These are phyloP conservation scores for Corythornis madagascariensis DNA, from an alignment of 2,113 vertebrate genomes.

Conservation along the genomic window DNA sequence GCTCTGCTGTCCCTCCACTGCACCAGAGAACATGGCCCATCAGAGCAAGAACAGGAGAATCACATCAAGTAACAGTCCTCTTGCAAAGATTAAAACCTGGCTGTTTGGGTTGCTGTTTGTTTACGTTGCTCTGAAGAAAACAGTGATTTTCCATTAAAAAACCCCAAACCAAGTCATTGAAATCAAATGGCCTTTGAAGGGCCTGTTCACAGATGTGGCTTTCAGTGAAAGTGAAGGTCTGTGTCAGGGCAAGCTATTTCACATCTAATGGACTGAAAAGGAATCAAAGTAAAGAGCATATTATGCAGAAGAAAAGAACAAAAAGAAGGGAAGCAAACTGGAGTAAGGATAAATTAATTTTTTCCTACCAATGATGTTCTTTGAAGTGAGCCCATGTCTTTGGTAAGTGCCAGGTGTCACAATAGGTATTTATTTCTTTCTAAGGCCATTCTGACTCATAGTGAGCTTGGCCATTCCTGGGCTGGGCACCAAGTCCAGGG, in stretches of 20 bases:
- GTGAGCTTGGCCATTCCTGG: neutral
- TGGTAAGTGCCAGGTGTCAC: neutral
- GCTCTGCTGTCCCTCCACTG: neutral
- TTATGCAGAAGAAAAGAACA: neutral
- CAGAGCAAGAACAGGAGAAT: neutral
- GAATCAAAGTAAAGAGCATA: neutral
- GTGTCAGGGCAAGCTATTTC: neutral
- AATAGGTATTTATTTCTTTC: neutral
- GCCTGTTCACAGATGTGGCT: neutral
- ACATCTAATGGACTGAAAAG: neutral
- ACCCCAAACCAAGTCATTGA: neutral
- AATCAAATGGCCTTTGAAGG: neutral
- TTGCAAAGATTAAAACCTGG: neutral
- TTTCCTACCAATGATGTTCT: neutral
- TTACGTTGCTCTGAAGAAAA: neutral
- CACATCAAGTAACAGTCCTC: rapidly evolving
- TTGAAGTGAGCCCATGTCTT: neutral
- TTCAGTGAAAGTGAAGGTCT: neutral
- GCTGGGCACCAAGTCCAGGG: neutral
- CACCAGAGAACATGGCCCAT: neutral
- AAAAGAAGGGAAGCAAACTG: neutral
- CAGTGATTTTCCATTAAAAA: neutral
- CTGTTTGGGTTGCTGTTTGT: neutral
- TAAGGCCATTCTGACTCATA: neutral
- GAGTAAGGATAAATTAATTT: neutral